phyloP scores from a whole-genome alignment of 2,113 vertebrate genomes.

The Python bivittatus region DNA sequence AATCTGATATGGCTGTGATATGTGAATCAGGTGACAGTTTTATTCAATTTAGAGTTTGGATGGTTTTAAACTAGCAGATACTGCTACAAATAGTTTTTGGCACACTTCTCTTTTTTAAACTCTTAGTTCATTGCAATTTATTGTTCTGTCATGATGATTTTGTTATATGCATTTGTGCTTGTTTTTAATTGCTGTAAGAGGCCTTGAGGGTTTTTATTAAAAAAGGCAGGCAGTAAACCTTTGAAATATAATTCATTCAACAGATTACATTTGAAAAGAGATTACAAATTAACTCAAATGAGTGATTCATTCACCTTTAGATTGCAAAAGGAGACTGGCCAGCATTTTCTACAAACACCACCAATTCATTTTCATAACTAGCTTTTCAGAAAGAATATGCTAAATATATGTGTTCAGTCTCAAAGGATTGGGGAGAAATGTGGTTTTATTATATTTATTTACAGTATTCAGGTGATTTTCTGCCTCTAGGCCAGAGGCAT shows the following conservation, averaged over 20 bases:
- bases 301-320: neutral
- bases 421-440: neutral
- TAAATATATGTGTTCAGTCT: conserved; percentile 30
- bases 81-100: neutral
- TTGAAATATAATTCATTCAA: neutral
- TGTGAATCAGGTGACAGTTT: neutral
- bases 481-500: neutral
- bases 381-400: conserved; percentile 37
- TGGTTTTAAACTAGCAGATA: neutral
- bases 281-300: neutral
- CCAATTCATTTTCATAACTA: neutral
- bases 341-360: conserved; percentile 14
- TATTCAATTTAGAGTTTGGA: neutral
- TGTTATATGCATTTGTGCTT: neutral
- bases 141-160: neutral
- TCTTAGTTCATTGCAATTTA: neutral
- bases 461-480: neutral
- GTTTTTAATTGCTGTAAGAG: neutral
- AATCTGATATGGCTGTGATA: neutral
- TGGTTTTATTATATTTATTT: neutral
- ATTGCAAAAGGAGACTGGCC: neutral
- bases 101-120: neutral
- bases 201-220: neutral
- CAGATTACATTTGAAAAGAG: neutral
- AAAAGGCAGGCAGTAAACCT: neutral